Evolutionary conservation across 1,140 invertebrate genomes (phyloP).

Genomic region (Calycopis cecrops): DNA sequence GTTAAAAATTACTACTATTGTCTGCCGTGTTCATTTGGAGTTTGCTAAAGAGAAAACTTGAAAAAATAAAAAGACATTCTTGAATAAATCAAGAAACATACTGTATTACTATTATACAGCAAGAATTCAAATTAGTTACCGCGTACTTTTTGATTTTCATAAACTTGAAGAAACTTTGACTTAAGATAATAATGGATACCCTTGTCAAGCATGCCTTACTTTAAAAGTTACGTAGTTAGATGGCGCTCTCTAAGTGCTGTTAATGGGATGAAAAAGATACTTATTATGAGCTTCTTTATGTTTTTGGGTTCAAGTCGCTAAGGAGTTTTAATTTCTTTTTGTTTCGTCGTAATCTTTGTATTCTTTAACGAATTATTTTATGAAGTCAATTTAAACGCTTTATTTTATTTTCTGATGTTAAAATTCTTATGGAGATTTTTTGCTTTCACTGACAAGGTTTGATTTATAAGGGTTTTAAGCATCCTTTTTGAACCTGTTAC

Average conservation of each 20-base stretch:
- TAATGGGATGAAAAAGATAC: conserved; percentile 18
- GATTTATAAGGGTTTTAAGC: too few relatives aligned
- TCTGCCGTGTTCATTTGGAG: too few relatives aligned
- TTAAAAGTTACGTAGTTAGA: conserved; percentile 6
- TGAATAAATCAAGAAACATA: too few relatives aligned
- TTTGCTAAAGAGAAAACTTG: too few relatives aligned
- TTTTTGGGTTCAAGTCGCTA: conserved; percentile 11
- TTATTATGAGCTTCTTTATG: conserved; percentile 15
- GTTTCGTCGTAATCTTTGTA: background rate
- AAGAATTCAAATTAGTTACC: too few relatives aligned
- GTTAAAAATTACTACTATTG: too few relatives aligned
- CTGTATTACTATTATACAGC: too few relatives aligned
- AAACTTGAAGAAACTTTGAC: background rate
- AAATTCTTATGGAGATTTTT: too few relatives aligned
- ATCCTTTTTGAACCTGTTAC: too few relatives aligned
- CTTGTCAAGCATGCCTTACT: conserved; percentile 7
- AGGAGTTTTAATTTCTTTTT: conserved; percentile 7
- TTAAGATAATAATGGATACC: conserved; percentile 9
- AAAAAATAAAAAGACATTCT: too few relatives aligned
- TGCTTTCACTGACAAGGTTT: too few relatives aligned
- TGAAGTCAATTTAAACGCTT: conserved; percentile 2
- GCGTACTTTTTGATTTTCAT: conserved; percentile 1
- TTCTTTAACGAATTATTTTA: conserved; percentile 5
- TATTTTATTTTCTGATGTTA: too few relatives aligned
- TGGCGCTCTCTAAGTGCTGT: conserved; percentile 3